Evolutionary conservation across 1,140 invertebrate species (phyloP).

Genomic region (Sinonovacula constricta): DNA sequence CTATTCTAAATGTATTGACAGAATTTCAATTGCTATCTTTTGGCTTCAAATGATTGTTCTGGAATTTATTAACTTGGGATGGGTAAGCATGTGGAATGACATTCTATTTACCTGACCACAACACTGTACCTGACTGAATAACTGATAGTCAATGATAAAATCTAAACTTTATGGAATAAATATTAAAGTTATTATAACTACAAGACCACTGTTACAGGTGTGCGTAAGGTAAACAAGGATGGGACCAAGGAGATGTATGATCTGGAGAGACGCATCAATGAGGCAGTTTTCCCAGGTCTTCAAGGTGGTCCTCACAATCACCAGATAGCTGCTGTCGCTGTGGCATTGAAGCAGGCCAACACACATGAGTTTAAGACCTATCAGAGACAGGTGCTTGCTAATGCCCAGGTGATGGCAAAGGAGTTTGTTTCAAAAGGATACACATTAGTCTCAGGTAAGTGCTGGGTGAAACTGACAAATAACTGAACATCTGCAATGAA

Average conservation of each 20-base stretch:
- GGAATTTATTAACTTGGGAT: no score
- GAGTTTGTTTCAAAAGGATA: slow-evolving; percentile 78
- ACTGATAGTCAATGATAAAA: no score
- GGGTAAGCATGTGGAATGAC: no score
- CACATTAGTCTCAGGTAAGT: slow-evolving; percentile 80
- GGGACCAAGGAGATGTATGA: slow-evolving; percentile 92
- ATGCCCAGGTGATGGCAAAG: slow-evolving; percentile 80
- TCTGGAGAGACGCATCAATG: slow-evolving; percentile 91
- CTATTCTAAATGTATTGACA: no score
- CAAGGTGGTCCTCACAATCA: slow-evolving; percentile 97
- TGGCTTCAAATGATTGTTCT: no score
- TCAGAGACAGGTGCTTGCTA: slow-evolving; percentile 88
- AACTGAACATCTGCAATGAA: no score
- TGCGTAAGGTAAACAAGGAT: slow-evolving; percentile 84
- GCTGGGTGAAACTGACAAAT: no score
- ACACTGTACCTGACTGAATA: no score
- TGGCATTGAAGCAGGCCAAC: slow-evolving; percentile 91
- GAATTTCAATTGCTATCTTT: no score
- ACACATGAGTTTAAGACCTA: slow-evolving; percentile 91
- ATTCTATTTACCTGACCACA: no score
- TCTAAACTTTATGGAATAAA: no score
- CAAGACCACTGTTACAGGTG: slow-evolving; percentile 75
- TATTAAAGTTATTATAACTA: no score
- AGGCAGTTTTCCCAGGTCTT: slow-evolving; percentile 95
- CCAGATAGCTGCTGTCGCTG: slow-evolving; percentile 92